Evolutionary conservation across 2,888 invertebrate genomes (phyloP), one percentile per base, ranked within the genome.

Genomic region (Brenthis daphne): DNA sequence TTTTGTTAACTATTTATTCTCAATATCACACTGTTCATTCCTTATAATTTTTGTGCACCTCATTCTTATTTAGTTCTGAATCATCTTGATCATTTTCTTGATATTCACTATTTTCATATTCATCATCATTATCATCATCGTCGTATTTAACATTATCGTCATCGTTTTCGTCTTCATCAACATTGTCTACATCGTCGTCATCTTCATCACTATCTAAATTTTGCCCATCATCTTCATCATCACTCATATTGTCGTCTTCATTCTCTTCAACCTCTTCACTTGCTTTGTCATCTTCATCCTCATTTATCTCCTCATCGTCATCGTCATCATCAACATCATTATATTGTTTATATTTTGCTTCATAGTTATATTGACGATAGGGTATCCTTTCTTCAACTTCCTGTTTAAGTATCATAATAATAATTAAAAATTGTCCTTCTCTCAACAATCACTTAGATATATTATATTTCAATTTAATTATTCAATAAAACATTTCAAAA

Each of bases 1-100:
- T 58, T 64, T 64, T 57, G 67, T 70, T 73, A 68, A 68, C 33
- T 54, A 54, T 54, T 6, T 14, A 29, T 56, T 61, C 75, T 73
- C 69, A 75, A 67, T 70, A 72, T 73, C 66, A 76, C 74, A 79
- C 77, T 76, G 80, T 70, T 78, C 80, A 82, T 81, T 77, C 73
- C 43, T 64, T 58, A 69, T 29, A 69, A 60, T 68, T 69, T 73
- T 67, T 80, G 74, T 80, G 84, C 82, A 88, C 87, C 86, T 88
- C 85, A 70, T 72, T 70, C 16, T 73, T 54, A 66, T 73, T 66
- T 64, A 73, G 71, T 63, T 76, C 57, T 43, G 74, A 68, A 51
- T 79, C 77, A 60, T 79, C 78, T 20, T 78, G 71, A 24, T 80
- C 37, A 65, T 65, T 57, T 43, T 81, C 80, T 65, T 85, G 82